Conservation (phyloP, 2,797 vertebrate genomes). For the Crypturellus tataupa region DNA sequence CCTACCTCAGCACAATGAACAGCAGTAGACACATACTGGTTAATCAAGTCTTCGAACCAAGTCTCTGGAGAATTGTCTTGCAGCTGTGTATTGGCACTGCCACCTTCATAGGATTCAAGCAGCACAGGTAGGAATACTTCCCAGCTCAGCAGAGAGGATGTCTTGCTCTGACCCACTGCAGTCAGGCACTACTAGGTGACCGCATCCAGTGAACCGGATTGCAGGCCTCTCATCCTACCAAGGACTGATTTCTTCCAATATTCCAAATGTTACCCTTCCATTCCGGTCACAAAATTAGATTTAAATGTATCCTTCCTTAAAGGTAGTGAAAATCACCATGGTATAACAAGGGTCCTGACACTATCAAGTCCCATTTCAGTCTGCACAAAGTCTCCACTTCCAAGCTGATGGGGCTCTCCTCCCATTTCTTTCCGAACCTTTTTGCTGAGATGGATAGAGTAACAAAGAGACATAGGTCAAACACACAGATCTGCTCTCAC, state of each 20-base stretch:
- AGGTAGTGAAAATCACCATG: background rate
- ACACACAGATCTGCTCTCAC: background rate
- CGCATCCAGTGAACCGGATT: background rate
- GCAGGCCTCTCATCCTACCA: background rate
- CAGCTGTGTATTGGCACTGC: background rate
- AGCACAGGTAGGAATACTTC: background rate
- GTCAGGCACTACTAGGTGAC: background rate
- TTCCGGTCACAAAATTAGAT: background rate
- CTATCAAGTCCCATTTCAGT: background rate
- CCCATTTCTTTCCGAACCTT: background rate
- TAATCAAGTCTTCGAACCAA: background rate
- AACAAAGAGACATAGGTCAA: background rate
- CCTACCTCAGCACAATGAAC: background rate
- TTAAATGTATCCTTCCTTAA: background rate
- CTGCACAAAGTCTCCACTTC: background rate
- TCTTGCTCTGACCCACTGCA: background rate
- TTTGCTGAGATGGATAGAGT: background rate
- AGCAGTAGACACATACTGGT: background rate
- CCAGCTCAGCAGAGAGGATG: background rate
- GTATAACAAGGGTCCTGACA: background rate
- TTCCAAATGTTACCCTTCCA: background rate
- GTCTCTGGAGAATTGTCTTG: background rate
- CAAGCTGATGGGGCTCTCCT: background rate
- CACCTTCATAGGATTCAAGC: background rate
- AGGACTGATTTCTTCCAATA: background rate